These are phyloP conservation scores for Entomyzon cyanotis DNA, from an alignment of 2,113 vertebrate genomes.

Conservation along the genomic window DNA sequence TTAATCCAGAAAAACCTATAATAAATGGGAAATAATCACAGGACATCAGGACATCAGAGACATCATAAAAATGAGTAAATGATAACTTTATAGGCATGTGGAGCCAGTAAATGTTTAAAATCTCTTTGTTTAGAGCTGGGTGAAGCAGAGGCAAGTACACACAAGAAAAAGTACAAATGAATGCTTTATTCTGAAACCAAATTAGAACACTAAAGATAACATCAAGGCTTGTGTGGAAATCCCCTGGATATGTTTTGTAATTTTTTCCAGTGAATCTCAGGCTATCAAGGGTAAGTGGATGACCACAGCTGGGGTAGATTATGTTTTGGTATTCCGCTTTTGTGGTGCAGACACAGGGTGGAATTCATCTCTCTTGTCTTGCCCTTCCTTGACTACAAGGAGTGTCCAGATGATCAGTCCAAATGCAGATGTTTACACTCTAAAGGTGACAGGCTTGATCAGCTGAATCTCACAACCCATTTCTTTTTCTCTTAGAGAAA, in stretches of 20 bases:
- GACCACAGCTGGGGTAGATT: conserved; percentile 12
- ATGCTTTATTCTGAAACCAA: conserved; percentile 35
- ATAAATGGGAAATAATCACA: background rate
- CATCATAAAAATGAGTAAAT: background rate
- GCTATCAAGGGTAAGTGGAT: conserved; percentile 17
- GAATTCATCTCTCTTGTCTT: background rate
- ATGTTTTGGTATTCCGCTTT: background rate
- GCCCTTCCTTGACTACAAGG: background rate
- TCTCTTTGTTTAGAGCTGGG: conserved; percentile 16
- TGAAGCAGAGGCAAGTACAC: conserved; percentile 56
- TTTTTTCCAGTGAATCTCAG: conserved; percentile 27
- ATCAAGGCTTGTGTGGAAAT: conserved; percentile 55
- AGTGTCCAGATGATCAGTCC: background rate
- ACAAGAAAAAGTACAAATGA: conserved; percentile 56
- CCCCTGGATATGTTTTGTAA: conserved; percentile 35
- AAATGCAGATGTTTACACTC: background rate
- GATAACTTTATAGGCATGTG: background rate
- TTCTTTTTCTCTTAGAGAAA: background rate
- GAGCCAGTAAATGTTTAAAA: background rate
- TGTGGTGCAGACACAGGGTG: background rate
- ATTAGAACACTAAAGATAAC: conserved; percentile 46
- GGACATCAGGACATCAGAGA: background rate
- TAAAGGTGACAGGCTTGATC: background rate
- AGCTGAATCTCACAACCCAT: background rate
- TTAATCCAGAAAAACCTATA: background rate